phyloP scores from a whole-genome alignment of 2,113 vertebrate genomes.

The Phalacrocorax pelagicus region DNA sequence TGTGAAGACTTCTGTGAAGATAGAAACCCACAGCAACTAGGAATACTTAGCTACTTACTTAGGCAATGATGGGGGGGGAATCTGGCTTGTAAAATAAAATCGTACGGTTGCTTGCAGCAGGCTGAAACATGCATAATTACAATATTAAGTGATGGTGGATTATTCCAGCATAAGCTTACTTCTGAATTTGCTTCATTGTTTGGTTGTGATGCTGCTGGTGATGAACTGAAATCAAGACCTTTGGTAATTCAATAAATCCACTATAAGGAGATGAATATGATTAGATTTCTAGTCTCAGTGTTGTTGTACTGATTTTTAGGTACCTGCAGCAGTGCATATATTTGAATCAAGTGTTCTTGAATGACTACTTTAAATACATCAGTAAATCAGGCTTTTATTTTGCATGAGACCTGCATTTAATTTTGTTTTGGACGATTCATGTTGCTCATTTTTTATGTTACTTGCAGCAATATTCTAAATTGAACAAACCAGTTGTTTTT shows the following conservation, averaged over 20 bases:
- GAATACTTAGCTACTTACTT: neutral
- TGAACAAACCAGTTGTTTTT: neutral
- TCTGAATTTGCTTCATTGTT: slow-evolving; percentile 37
- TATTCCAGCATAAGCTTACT: neutral
- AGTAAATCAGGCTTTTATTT: neutral
- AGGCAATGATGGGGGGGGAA: neutral
- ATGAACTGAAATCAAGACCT: slow-evolving; percentile 33
- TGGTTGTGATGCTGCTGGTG: neutral
- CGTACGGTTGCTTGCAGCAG: neutral
- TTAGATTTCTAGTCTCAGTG: neutral
- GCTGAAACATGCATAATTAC: slow-evolving; percentile 10
- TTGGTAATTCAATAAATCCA: slow-evolving; percentile 32
- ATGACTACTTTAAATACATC: neutral
- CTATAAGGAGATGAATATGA: neutral
- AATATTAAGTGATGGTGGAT: neutral
- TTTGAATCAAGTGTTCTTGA: neutral
- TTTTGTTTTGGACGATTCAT: neutral
- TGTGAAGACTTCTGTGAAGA: neutral
- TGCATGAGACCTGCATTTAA: neutral
- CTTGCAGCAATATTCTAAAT: neutral
- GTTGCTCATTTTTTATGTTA: neutral
- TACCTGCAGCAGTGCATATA: neutral
- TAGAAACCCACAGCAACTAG: neutral
- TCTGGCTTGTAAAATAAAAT: neutral
- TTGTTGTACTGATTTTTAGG: slow-evolving; percentile 1